Percentiles rank a stretch among this genome's conserved stretches.
phyloP scores from a whole-genome alignment of 2,797 vertebrate genomes.

The Chloroceryle inda region DNA sequence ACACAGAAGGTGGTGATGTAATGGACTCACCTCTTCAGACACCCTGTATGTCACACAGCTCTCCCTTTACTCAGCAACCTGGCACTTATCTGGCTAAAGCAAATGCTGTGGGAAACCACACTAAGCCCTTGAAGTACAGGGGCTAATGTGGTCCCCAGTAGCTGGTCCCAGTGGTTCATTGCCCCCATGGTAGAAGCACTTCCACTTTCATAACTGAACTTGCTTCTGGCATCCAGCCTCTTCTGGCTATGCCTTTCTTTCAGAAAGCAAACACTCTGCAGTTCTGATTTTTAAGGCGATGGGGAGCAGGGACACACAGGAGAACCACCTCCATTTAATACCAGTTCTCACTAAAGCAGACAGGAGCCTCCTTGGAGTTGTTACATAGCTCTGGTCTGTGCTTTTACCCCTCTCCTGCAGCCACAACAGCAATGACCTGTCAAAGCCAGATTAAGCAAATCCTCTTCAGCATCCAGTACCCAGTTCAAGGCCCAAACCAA shows the following conservation, averaged over 20 bases:
- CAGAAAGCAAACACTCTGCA: background rate
- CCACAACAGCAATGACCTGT: background rate
- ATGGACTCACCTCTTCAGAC: background rate
- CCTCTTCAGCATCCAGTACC: background rate
- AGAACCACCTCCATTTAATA: background rate
- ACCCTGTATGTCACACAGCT: background rate
- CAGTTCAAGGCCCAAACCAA: background rate
- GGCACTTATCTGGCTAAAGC: background rate
- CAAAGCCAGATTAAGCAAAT: background rate
- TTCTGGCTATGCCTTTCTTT: background rate
- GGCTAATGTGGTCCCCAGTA: background rate
- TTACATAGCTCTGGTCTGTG: background rate
- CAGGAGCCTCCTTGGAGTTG: background rate
- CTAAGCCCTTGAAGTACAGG: background rate
- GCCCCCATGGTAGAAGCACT: accelerated
- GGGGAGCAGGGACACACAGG: accelerated
- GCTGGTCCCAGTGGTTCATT: background rate
- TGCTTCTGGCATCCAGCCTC: background rate
- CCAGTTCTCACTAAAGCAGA: background rate
- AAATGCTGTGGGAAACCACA: background rate
- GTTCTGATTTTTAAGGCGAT: background rate
- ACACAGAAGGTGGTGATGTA: background rate
- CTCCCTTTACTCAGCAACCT: background rate
- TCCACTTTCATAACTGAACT: background rate
- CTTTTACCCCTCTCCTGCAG: background rate